Evolutionary conservation across 1,140 invertebrate genomes (phyloP).

Genomic region (Diabrotica virgifera): DNA sequence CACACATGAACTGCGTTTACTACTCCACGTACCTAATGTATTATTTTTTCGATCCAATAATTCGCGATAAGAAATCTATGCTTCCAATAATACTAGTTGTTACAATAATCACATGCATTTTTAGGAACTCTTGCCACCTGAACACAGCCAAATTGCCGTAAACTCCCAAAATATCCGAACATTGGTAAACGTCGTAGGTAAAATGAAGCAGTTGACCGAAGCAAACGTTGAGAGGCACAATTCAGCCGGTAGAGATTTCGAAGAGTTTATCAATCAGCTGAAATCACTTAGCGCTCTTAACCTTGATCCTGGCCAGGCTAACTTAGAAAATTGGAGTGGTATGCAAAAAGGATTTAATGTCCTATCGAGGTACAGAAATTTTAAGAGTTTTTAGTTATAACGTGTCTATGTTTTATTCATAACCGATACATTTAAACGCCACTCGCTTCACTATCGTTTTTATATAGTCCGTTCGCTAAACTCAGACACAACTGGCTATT

Average conservation of each 20-base stretch:
- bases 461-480: too few relatives aligned
- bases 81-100: constrained; percentile 64
- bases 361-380: constrained; percentile 48
- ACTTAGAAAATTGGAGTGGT: constrained; percentile 52
- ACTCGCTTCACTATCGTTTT: neutral
- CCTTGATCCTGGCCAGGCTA: constrained; percentile 46
- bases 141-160: constrained; percentile 54
- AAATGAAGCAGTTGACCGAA: constrained; percentile 55
- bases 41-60: too few relatives aligned
- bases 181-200: constrained; percentile 49
- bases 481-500: too few relatives aligned
- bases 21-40: too few relatives aligned
- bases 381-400: neutral
- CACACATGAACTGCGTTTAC: too few relatives aligned
- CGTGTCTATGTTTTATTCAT: neutral
- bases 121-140: constrained; percentile 55
- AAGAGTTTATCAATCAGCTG: constrained; percentile 47
- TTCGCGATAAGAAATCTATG: too few relatives aligned
- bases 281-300: constrained; percentile 41
- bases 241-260: constrained; percentile 53
- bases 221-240: constrained; percentile 50
- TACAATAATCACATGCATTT: constrained; percentile 6
- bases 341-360: constrained; percentile 55
- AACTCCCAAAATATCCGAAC: constrained; percentile 55
- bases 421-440: neutral